Conservation (phyloP, 2,888 invertebrate species). For the Electrophaes corylata region DNA sequence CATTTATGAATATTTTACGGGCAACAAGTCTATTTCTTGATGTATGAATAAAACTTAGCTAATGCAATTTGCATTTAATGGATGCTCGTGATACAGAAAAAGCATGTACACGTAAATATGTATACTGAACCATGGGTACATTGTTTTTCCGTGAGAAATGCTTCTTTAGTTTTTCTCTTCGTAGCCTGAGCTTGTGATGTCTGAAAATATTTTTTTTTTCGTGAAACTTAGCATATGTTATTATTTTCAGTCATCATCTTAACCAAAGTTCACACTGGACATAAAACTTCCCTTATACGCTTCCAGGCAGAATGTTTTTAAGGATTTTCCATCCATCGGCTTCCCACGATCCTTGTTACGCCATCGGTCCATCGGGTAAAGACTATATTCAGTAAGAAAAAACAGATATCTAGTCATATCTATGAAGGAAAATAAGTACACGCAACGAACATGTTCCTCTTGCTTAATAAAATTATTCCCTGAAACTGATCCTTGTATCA, state of each 20-base stretch:
- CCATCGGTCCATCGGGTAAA: no score
- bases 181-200: not conserved
- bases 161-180: not conserved
- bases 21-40: not conserved
- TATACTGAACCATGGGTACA: no score
- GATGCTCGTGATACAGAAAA: slow-evolving; percentile 3
- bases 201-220: not conserved
- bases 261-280: no score
- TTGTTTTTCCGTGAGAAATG: slow-evolving; percentile 5
- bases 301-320: no score
- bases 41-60: slow-evolving; percentile 8
- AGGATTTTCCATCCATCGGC: no score
- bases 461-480: not conserved
- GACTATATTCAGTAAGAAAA: no score
- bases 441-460: not conserved
- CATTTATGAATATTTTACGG: slow-evolving; percentile 14
- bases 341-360: no score
- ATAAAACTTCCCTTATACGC: no score
- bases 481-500: slow-evolving; percentile 18
- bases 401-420: no score
- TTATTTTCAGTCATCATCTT: no score
- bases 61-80: slow-evolving; percentile 12
- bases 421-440: no score
- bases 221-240: no score
- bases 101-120: not conserved